Base-by-base conservation (phyloP, 2,888 invertebrate genomes). In the Vanessa cardui region DNA sequence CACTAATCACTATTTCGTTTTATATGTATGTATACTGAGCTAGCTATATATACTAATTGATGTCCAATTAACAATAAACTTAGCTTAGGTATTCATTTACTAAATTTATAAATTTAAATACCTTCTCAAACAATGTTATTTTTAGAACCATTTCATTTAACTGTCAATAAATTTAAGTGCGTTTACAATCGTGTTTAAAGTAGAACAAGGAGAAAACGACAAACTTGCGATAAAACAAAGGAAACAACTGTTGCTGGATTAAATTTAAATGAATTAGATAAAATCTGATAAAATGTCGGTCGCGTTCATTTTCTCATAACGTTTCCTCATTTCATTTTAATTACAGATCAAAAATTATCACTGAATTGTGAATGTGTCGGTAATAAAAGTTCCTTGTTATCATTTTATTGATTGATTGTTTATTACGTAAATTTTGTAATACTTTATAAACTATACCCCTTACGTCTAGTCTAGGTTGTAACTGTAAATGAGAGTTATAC, bases 311-410 rank as follows among this genome's bases (percentile, higher is more conserved):
- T 59, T 59, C 59, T 45, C n/a, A 12, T n/a, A 8, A 26, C 21
- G 58, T 65, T 65, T 65, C 64, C 64, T 65, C 64, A 65, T 65
- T 65, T 65, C 59, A 59, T 52, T 65, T 52, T 6, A 18, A 52
- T 21, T 45, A 39, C 21, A 20, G 59, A 31, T 50, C 39, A 58
- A 47, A n/a, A 50, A 39, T 59, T 52, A 18, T 44, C 18, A 31
- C 45, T 31, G 44, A 50, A 26, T 54, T n/a, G 52, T 26, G 16
- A 54, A 52, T 52, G n/a, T 31, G 7, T 26, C 2, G 31, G 31
- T 54, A 16, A 26, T 54, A 31, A 54, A 16, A 31, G 26, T 18
- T 9, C 12, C 12, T 39, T 39, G 39, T 39, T 9, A 39, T 39
- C 9, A 39, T 39, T 9, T 39, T 39, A 39, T 39, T 12, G 39